Base-by-base conservation (phyloP, 1,140 invertebrate species). In the Drosophila ercepeae region DNA sequence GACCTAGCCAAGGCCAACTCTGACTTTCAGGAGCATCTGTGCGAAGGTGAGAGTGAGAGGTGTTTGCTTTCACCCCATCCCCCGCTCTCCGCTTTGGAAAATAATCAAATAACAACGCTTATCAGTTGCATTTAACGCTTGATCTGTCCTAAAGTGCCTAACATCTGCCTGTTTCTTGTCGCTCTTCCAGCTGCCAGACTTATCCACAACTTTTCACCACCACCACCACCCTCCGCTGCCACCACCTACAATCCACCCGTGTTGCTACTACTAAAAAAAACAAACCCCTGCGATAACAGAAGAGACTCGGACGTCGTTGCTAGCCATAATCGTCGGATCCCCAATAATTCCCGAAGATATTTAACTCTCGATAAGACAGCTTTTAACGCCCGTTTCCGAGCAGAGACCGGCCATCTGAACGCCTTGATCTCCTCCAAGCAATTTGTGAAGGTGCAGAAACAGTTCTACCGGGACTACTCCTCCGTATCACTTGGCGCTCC, bases 1-100 rank as follows among this genome's bases (percentile, higher is more conserved):
- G 86, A 90, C 57, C 60, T 90, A 59, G 82, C 88, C 32, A 78
- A 88, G 72, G 81, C 81, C 9, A 90, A 90, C 53, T 72, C 83
- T 32, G 89, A 90, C 48, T 90, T 90, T 52, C 78, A 90, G 49
- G 89, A 90, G 53, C 89, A 90, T 79, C 69, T 90, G 67, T 90
- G 84, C 32, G 89, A 90, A 90, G 89, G 89, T 90, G 57, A 77
- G 77, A 57, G 53, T n/a, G 34, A 57, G 53, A 14, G 34, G 39
- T 9, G 7, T 18, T 4, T 13, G 36, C 11, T 48, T 21, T 9
- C 11, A 27, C 25, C 1, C 29, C 11, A 32, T 9, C 34, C 16
- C 7, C 29, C 19, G 18, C 16, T 13, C 19, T 23, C 54, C 36
- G 11, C 45, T 13, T 13, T 27, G 14, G 19, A 14, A 21, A 49